These are phyloP conservation scores for Mesaphorura yosii DNA, from an alignment of 1,140 invertebrate species.

Conservation along the genomic window DNA sequence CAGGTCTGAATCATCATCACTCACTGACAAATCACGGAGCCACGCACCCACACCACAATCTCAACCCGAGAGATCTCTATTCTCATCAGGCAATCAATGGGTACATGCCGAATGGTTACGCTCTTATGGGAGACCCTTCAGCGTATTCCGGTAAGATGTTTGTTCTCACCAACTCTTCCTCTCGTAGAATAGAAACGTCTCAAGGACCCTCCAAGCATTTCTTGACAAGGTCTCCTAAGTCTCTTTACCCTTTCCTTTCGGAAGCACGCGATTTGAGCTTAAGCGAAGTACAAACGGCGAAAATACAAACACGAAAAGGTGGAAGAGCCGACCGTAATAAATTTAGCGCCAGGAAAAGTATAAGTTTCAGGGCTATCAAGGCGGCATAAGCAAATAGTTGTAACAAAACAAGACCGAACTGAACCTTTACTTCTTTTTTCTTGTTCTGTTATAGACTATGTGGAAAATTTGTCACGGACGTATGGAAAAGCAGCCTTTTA, in stretches of 20 bases:
- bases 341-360: no score
- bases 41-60: constrained; percentile 30
- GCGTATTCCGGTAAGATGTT: constrained; percentile 31
- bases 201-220: not conserved
- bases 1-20: constrained; percentile 33
- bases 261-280: not conserved
- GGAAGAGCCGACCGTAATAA: no score
- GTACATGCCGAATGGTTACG: constrained; percentile 92
- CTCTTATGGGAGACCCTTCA: constrained; percentile 51
- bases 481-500: constrained; percentile 28
- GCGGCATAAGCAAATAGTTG: no score
- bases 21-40: constrained; percentile 20
- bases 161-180: no score
- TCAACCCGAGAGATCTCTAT: constrained; percentile 36
- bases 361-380: no score
- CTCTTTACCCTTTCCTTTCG: not conserved
- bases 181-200: not conserved
- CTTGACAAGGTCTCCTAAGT: not conserved
- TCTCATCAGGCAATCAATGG: constrained; percentile 84
- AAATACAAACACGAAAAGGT: no score
- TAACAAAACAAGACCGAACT: no score
- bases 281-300: no score
- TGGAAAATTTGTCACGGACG: constrained; percentile 27
- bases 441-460: constrained; percentile 17
- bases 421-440: constrained; percentile 16